Evolutionary conservation across 2,888 invertebrate genomes (phyloP).

Genomic region (Sisyra nigra): DNA sequence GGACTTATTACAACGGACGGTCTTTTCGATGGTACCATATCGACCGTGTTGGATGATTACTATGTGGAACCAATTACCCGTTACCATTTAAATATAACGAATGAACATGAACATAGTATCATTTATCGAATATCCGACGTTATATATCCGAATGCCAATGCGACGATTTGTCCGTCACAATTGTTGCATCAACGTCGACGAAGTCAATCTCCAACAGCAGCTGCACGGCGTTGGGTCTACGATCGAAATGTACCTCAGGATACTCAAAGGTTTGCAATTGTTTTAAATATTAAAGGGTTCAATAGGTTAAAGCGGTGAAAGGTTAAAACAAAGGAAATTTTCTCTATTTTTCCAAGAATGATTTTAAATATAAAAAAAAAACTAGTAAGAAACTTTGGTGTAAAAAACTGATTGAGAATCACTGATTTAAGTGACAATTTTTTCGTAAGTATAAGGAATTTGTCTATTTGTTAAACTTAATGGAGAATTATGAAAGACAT

Average conservation of each 20-base stretch:
- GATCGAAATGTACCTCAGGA: neutral
- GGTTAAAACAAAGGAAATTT: too few relatives aligned
- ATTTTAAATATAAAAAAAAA: too few relatives aligned
- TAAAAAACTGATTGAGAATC: too few relatives aligned
- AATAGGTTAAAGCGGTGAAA: neutral
- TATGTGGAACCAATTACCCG: slow-evolving; percentile 69
- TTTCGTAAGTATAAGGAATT: too few relatives aligned
- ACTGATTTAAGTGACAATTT: too few relatives aligned
- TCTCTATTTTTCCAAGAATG: too few relatives aligned
- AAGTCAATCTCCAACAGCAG: slow-evolving; percentile 23
- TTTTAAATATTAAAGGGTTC: neutral
- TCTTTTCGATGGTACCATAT: slow-evolving; percentile 77
- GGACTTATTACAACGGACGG: slow-evolving; percentile 78
- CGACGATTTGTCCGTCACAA: slow-evolving; percentile 41
- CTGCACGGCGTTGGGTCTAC: slow-evolving; percentile 6
- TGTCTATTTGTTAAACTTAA: too few relatives aligned
- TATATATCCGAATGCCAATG: slow-evolving; percentile 68
- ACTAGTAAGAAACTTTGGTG: too few relatives aligned
- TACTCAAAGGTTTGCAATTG: neutral
- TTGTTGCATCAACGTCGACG: neutral
- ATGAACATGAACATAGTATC: slow-evolving; percentile 32
- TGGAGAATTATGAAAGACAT: too few relatives aligned
- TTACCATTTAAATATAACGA: slow-evolving; percentile 32
- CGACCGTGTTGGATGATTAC: slow-evolving; percentile 60
- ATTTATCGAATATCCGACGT: slow-evolving; percentile 48